These are phyloP conservation scores for Bubo bubo DNA, from an alignment of 2,113 vertebrate species.

Conservation along the genomic window DNA sequence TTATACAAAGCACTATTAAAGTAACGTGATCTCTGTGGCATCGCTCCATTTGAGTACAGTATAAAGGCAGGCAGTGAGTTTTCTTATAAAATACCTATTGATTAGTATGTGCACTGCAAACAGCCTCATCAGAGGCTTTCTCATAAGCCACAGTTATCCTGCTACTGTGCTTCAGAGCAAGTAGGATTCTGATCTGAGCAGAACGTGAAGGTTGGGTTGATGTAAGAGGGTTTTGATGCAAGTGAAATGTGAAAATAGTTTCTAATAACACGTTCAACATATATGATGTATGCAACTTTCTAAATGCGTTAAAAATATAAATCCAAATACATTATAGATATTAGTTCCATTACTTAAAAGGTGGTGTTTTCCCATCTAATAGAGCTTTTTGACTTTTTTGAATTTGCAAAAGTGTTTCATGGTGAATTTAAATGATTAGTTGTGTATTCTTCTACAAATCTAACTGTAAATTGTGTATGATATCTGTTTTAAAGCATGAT, in stretches of 20 bases:
- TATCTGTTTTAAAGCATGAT: background rate
- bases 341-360: background rate
- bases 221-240: background rate
- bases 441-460: background rate
- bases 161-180: background rate
- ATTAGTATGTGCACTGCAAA: background rate
- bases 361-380: background rate
- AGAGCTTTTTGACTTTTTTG: background rate
- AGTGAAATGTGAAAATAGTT: background rate
- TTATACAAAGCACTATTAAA: background rate
- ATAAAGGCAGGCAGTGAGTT: background rate
- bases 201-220: background rate
- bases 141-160: no score
- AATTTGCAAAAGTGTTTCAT: background rate
- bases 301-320: background rate
- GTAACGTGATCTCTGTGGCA: background rate
- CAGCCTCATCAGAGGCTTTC: background rate
- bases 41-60: background rate
- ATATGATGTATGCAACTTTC: no score
- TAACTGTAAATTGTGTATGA: background rate
- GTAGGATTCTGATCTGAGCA: background rate
- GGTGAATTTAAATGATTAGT: background rate
- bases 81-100: background rate
- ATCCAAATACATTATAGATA: fast-evolving
- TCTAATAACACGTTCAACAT: fast-evolving